These are phyloP conservation scores for Zaprionus gabonicus DNA, from an alignment of 1,140 invertebrate genomes.

Conservation along the genomic window DNA sequence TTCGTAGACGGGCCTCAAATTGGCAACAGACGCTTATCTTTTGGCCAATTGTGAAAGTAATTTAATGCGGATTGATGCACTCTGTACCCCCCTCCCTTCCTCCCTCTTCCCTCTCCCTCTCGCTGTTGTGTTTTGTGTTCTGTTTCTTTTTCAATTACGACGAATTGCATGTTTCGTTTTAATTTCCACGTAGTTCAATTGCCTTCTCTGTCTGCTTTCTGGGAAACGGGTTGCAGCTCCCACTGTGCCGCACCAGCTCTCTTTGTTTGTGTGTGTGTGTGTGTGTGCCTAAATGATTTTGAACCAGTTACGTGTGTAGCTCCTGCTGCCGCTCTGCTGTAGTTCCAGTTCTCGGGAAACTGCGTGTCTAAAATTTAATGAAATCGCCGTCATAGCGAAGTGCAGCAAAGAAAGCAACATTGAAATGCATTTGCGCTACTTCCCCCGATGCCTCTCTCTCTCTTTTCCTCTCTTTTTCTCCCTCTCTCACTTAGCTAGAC, in stretches of 20 bases:
- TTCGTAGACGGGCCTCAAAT: conserved; percentile 48
- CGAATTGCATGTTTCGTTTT: conserved; percentile 82
- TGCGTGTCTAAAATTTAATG: conserved; percentile 82
- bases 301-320: conserved; percentile 69
- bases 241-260: background rate
- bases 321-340: conserved; percentile 9
- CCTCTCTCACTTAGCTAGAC: background rate
- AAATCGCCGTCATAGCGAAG: conserved; percentile 63
- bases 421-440: conserved; percentile 60
- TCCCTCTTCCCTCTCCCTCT: background rate
- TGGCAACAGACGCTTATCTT: conserved; percentile 63
- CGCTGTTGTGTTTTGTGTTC: background rate
- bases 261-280: conserved; percentile 6
- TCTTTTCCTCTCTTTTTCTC: background rate
- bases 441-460: background rate
- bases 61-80: conserved; percentile 70
- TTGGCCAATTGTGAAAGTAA: conserved; percentile 81
- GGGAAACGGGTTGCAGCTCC: conserved; percentile 58
- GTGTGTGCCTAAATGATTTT: conserved; percentile 65
- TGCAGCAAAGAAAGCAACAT: conserved; percentile 45
- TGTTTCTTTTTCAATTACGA: conserved; percentile 71
- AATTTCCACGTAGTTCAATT: conserved; percentile 67
- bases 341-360: conserved; percentile 64
- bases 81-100: background rate
- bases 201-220: conserved; percentile 32